Conservation (phyloP, 1,140 invertebrate genomes). For the Fopius arisanus region DNA sequence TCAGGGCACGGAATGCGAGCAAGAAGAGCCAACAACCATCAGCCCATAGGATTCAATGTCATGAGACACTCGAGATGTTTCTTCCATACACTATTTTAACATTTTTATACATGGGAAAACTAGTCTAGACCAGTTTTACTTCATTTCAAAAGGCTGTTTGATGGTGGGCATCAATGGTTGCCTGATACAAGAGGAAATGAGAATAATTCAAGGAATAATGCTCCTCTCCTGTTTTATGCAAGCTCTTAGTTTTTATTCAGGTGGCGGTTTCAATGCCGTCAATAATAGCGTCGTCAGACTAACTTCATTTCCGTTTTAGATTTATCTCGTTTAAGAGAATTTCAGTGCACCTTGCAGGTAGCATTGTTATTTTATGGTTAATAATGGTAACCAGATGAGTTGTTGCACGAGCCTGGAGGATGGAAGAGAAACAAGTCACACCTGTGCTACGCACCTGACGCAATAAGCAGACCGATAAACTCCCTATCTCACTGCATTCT, state of each 20-base stretch:
- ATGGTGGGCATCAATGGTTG: neutral
- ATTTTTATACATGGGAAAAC: neutral
- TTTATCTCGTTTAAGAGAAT: neutral
- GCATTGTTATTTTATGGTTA: neutral
- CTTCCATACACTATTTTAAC: neutral
- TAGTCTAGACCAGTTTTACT: conserved; percentile 3
- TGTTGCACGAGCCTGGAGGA: neutral
- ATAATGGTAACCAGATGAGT: neutral
- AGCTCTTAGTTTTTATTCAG: neutral
- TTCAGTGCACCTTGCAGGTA: neutral
- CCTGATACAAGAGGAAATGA: neutral
- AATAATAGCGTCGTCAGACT: too few relatives aligned
- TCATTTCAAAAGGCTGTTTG: neutral
- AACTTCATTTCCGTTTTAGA: neutral
- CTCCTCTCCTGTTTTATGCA: neutral
- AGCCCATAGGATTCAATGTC: neutral
- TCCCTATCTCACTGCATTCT: neutral
- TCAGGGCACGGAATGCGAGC: conserved; percentile 5
- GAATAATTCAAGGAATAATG: neutral
- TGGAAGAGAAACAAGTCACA: neutral
- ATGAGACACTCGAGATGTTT: neutral
- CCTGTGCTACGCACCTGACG: neutral
- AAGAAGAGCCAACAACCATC: neutral
- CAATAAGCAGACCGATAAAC: neutral
- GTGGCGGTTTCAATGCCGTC: neutral